phyloP scores from a whole-genome alignment of 2,113 vertebrate genomes.

The Conger conger region DNA sequence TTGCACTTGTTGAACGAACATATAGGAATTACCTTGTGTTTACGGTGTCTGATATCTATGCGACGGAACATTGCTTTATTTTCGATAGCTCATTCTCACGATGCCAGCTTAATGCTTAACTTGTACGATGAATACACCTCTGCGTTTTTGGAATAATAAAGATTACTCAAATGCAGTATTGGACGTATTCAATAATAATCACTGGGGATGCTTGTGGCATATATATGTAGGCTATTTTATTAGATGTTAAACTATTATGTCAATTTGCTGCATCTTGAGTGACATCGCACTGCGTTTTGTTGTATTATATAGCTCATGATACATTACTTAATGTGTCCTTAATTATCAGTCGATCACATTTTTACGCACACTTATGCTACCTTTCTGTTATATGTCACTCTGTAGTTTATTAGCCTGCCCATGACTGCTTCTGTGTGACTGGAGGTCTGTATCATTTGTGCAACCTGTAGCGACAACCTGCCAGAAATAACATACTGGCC shows the following conservation, averaged over 20 bases:
- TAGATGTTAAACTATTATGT: not conserved
- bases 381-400: not conserved
- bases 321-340: not conserved
- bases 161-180: not conserved
- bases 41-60: constrained; percentile 37
- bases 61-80: not conserved
- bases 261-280: not conserved
- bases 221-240: not conserved
- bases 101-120: not conserved
- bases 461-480: not conserved
- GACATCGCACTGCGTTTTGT: not conserved
- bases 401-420: not conserved
- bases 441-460: not conserved
- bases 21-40: constrained; percentile 9
- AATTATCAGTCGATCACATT: not conserved
- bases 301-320: not conserved
- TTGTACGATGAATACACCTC: not conserved
- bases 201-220: not conserved
- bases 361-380: not conserved
- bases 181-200: not conserved
- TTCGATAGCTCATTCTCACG: not conserved
- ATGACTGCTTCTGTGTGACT: not conserved
- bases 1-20: constrained; percentile 55
- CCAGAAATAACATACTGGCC: not conserved
- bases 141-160: not conserved